A percentile compares a stretch with the other conserved stretches of the same genome.
Evolutionary conservation across 2,797 vertebrate species (phyloP).

Genomic region (Ispidina picta): DNA sequence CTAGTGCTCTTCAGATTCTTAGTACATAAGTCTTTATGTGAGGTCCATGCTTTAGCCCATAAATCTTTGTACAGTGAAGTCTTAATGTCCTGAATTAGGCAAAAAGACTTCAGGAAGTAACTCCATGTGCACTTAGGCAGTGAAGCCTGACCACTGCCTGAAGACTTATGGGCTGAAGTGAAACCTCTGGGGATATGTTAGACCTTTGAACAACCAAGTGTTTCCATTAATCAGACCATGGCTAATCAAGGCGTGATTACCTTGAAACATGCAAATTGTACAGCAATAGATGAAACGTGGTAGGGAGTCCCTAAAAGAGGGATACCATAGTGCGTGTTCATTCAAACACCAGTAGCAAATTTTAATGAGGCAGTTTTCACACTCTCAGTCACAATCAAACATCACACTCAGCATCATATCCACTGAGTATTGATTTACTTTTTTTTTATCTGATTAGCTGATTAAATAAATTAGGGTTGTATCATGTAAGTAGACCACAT

Average conservation of each 20-base stretch:
- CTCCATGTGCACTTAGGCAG: neutral
- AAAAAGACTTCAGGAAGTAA: neutral
- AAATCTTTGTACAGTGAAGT: neutral
- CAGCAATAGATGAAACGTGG: neutral
- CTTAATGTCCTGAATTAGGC: neutral
- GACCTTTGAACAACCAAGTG: neutral
- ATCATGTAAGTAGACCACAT: neutral
- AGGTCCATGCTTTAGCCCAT: neutral
- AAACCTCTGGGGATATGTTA: neutral
- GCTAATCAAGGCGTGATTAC: neutral
- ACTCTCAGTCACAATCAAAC: neutral
- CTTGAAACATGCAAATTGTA: neutral
- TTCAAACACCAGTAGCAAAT: neutral
- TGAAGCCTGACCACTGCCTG: neutral
- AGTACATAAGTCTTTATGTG: neutral
- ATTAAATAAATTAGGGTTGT: neutral
- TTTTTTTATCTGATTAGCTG: neutral
- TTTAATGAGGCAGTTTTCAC: neutral
- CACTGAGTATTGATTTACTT: neutral
- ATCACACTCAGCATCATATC: neutral
- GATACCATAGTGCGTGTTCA: fast-evolving
- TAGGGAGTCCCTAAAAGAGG: neutral
- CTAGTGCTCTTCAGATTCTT: neutral
- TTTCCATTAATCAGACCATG: neutral
- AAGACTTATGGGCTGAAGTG: neutral